Conservation (phyloP, 1,140 invertebrate genomes). For the Phocides pigmalion region DNA sequence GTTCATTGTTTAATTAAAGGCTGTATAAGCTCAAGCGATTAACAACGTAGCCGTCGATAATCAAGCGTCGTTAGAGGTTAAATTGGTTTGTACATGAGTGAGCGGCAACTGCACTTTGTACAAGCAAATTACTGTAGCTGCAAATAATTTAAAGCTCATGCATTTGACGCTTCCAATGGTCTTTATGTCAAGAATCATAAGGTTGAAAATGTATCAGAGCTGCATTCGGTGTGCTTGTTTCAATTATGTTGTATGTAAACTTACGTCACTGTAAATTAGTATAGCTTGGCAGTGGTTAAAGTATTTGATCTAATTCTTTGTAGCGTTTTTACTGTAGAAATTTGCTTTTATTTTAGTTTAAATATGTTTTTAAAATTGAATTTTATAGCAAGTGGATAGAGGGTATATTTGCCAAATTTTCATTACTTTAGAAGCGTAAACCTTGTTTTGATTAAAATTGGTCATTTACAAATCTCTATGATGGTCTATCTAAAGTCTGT, state of each 20-base stretch:
- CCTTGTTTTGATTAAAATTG: too few species aligned
- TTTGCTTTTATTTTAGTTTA: too few species aligned
- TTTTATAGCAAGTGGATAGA: too few species aligned
- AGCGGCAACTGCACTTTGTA: conserved; percentile 13
- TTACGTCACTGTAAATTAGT: too few species aligned
- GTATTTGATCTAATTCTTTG: too few species aligned
- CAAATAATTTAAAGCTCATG: conserved; percentile 7
- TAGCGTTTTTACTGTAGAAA: too few species aligned
- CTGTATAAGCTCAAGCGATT: conserved; percentile 17
- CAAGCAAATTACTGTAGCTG: conserved; percentile 19
- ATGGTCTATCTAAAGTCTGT: too few species aligned
- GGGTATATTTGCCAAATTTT: too few species aligned
- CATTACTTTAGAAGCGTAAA: too few species aligned
- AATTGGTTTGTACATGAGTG: conserved; percentile 16
- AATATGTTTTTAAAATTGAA: too few species aligned
- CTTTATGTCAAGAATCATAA: not conserved
- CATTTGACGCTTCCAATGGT: not conserved
- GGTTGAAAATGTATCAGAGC: not conserved
- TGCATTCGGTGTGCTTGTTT: not conserved
- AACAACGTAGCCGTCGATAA: conserved; percentile 18
- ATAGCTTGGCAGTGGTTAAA: too few species aligned
- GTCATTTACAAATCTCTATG: too few species aligned
- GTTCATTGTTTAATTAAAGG: conserved; percentile 27
- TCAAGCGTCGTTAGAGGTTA: conserved; percentile 21
- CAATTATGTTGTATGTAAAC: not conserved